These are phyloP conservation scores for Emydoidea blandingii DNA, from an alignment of 2,797 vertebrate genomes.

Conservation along the genomic window DNA sequence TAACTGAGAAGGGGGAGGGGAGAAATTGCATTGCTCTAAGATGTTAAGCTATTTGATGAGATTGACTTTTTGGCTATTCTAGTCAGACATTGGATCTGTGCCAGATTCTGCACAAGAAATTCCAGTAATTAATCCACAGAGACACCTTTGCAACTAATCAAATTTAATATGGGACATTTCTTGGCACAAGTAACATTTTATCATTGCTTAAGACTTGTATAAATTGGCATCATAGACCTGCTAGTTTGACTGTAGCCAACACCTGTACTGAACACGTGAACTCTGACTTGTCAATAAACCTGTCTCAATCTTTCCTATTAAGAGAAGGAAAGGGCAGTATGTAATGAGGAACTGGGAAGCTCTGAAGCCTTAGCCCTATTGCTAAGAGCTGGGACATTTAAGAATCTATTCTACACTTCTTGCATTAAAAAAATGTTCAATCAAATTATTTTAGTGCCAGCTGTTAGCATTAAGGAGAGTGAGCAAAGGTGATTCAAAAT, in stretches of 20 bases:
- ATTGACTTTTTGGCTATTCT: conserved; percentile 8
- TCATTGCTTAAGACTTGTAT: conserved; percentile 20
- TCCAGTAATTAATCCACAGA: conserved; percentile 74
- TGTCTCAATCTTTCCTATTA: background rate
- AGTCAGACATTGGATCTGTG: conserved; percentile 11
- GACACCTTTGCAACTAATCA: conserved; percentile 56
- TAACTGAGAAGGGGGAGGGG: background rate
- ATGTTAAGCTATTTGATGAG: background rate
- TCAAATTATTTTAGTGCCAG: background rate
- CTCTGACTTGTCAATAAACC: background rate
- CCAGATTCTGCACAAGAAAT: conserved; percentile 50
- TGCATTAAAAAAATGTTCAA: background rate
- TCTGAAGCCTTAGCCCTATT: background rate
- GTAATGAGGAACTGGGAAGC: background rate
- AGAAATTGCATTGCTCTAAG: background rate
- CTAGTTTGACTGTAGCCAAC: conserved; percentile 33
- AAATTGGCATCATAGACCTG: conserved; percentile 60
- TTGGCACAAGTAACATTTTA: conserved; percentile 60
- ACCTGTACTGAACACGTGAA: background rate
- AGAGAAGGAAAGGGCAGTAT: background rate
- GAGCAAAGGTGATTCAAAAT: background rate
- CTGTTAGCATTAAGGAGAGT: background rate
- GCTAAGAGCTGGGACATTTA: background rate
- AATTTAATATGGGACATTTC: conserved; percentile 49
- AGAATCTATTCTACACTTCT: background rate